phyloP scores from a whole-genome alignment of 2,888 invertebrate genomes.

The Epirrita christyi region DNA sequence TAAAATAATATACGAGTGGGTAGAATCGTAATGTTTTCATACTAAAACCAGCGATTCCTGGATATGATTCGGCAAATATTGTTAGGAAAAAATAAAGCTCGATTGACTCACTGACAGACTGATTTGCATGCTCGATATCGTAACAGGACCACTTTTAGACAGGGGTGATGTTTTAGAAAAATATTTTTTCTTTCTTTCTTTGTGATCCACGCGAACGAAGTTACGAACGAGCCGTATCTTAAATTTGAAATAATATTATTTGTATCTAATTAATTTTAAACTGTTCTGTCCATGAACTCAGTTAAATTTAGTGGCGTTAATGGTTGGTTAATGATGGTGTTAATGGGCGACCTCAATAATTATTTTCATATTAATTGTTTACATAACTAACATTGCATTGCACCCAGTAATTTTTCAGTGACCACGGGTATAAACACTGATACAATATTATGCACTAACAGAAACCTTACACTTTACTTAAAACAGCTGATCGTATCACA shows the following conservation, averaged over 20 bases:
- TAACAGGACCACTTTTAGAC: too few species aligned
- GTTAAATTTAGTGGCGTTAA: background rate
- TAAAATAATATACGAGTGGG: background rate
- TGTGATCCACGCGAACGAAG: too few species aligned
- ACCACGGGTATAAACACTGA: constrained; percentile 13
- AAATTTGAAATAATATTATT: too few species aligned
- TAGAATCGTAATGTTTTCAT: background rate
- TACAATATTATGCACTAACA: constrained; percentile 37
- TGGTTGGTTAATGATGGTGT: constrained; percentile 2
- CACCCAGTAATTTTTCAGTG: constrained; percentile 16
- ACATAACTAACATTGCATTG: constrained; percentile 17
- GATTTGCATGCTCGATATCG: too few species aligned
- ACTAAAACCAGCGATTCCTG: background rate
- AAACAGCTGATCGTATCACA: constrained; percentile 34
- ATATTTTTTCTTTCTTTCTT: too few species aligned
- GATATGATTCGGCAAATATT: background rate
- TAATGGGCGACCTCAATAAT: background rate
- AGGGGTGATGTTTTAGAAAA: background rate
- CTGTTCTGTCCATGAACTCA: background rate
- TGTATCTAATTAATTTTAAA: too few species aligned
- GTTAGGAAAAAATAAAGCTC: too few species aligned
- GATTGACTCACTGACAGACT: too few species aligned
- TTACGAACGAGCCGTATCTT: too few species aligned
- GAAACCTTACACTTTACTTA: constrained; percentile 54
- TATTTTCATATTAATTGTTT: background rate